Base-by-base conservation (phyloP, 2,797 vertebrate genomes). In the Ctenochaetus hawaiiensis region DNA sequence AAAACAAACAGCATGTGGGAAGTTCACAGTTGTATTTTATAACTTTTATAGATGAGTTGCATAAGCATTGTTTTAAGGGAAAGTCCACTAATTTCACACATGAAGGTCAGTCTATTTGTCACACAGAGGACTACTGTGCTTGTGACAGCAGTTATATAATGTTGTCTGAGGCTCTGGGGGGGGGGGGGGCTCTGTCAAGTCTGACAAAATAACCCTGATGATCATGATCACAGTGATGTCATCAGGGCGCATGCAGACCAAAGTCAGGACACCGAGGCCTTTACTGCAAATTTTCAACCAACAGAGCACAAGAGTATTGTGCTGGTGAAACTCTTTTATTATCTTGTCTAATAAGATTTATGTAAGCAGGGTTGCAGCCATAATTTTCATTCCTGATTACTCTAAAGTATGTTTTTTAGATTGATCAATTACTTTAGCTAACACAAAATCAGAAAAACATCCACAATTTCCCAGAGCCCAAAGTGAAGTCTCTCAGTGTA, bases 1-100 rank as follows among this genome's bases (percentile, higher is more conserved):
- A 39, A 49, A 58, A 48, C 53, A 49, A 44, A 34, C 47, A 71
- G 22, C 69, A 51, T 0, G 5, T 72, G 48, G 48, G 69, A 63
- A 18, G 13, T 18, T 22, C 22, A 52, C 22, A 4, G 9, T 6
- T 5, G 47, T 2, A 18, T 16, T 17, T 60, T 20, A 22, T 6
- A 14, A 26, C 37, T 52, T 43, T n/a, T 30, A 52, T 17, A 3
- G 4, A 60, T 41, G 5, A 41, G 49, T 12, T 48, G 6, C 20
- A 37, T 48, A 16, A 45, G 45, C 20, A 18, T 13, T 53, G 18
- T 39, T 18, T 20, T 26, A 26, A 49, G 61, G 12, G 26, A 6
- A 20, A 22, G 20, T 41, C 10, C 14, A 8, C 26, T 5, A 48
- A 34, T 34, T 20, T 13, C 2, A 48, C 26, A 65, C 45, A 49